phyloP scores from a whole-genome alignment of 2,113 vertebrate genomes.

The Rallus limicola region DNA sequence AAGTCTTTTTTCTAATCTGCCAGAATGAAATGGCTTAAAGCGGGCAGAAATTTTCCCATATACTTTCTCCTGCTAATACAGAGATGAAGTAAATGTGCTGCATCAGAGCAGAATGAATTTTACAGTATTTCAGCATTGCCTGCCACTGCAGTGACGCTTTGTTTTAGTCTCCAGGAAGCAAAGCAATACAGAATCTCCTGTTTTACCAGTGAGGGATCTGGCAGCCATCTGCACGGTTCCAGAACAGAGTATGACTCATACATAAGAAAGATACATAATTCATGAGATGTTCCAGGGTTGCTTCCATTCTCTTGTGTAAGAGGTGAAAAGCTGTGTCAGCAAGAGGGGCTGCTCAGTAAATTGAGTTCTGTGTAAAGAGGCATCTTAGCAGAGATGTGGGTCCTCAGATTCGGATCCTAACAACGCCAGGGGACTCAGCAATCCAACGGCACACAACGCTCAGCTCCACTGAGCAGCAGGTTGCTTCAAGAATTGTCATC shows the following conservation, averaged over 20 bases:
- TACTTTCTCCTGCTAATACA: not conserved
- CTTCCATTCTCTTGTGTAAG: not conserved
- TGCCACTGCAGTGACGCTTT: not conserved
- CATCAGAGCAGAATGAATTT: not conserved
- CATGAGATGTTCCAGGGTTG: not conserved
- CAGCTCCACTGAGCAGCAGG: not conserved
- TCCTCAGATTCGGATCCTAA: not conserved
- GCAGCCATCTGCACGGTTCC: not conserved
- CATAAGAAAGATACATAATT: not conserved
- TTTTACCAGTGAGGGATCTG: not conserved
- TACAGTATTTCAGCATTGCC: not conserved
- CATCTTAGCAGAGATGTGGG: not conserved
- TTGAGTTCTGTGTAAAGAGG: not conserved
- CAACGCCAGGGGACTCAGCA: not conserved
- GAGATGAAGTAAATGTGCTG: not conserved
- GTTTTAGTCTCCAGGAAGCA: slow-evolving; percentile 8
- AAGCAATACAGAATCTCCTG: not conserved
- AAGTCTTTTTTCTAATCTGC: not conserved
- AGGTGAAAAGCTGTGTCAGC: slow-evolving; percentile 11
- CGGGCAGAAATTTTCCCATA: not conserved
- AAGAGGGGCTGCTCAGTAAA: not conserved
- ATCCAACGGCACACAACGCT: not conserved
- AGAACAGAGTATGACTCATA: not conserved
- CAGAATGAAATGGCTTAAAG: not conserved
- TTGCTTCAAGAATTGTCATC: not conserved